Evolutionary conservation across 2,797 vertebrate genomes (phyloP), one percentile per base, ranked within the genome.

Genomic region (Dromococcyx pavoninus): DNA sequence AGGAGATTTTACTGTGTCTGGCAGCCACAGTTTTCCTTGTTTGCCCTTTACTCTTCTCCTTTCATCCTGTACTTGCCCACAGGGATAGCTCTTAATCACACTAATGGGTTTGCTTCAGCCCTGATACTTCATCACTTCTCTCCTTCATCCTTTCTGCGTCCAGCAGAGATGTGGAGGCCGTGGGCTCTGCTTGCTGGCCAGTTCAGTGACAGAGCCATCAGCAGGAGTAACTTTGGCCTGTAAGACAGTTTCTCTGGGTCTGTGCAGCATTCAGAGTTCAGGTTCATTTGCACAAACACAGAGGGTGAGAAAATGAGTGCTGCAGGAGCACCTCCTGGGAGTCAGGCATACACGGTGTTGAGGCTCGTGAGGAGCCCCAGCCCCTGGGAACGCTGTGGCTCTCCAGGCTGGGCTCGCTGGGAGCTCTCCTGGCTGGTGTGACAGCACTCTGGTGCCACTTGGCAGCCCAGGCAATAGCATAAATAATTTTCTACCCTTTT

Each of bases 361-460:
- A 61, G 56, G 18, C 23, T 69, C 23, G 39, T 64, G 57, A 44
- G 13, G 27, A 54, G 8, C 17, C 54, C 17, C 37, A 44, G 1
- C 16, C 28, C 19, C 5, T 67, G 57, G 44, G 13, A 50, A 14
- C 19, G 35, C 9, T 1, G 4, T 37, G n/a, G 8, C 0, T 70
- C 9, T 51, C 37, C 60, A 65, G 28, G 13, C 32, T 76, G 80
- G 73, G 13, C 2, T 8, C 56, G n/a, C 24, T 81, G 41, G 37
- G n/a, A 69, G 37, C 39, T 54, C 41, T 78, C 37, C 43, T 65
- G 53, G 10, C 67, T 91, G 89, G 13, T 13, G 44, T 3, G 17
- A 23, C 53, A 51, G 37, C n/a, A n/a, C 28, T 0, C 0, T 32
- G 58, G 28, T 76, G 61, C 56, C 3, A 1, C 25, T 77, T 77